These are phyloP conservation scores for Bimastos eiseni DNA, from an alignment of 2,888 invertebrate species.

Conservation along the genomic window DNA sequence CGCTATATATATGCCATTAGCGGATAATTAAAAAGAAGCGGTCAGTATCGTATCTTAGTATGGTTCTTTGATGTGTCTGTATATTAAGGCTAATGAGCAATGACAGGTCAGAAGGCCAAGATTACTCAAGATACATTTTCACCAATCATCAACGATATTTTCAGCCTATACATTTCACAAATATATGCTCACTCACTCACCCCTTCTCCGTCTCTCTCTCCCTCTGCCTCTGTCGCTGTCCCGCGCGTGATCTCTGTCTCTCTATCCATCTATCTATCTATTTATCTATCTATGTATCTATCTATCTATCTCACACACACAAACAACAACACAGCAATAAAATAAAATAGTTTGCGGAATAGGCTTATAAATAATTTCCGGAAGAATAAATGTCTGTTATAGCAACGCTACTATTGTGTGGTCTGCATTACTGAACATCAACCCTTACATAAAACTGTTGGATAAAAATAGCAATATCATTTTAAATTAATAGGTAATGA, in stretches of 20 bases:
- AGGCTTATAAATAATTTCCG: not conserved
- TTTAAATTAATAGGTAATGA: too few relatives aligned
- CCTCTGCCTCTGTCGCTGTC: too few relatives aligned
- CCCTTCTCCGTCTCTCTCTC: too few relatives aligned
- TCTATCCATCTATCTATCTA: too few relatives aligned
- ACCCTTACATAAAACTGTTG: not conserved
- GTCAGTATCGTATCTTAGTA: not conserved
- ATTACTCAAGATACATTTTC: not conserved
- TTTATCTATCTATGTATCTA: too few relatives aligned
- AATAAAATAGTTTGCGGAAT: not conserved
- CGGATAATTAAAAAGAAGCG: not conserved
- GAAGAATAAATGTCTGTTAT: not conserved
- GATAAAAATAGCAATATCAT: not conserved
- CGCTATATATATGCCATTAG: not conserved
- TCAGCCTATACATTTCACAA: not conserved
- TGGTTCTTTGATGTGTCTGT: not conserved
- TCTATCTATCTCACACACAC: not conserved
- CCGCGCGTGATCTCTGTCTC: too few relatives aligned
- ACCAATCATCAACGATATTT: not conserved
- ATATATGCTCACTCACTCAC: not conserved
- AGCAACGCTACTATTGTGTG: not conserved
- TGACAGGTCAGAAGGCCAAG: not conserved
- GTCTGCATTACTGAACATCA: not conserved
- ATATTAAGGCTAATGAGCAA: not conserved
- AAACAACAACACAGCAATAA: not conserved